Conservation (phyloP, 2,797 vertebrate genomes). For the Ctenochaetus hawaiiensis region DNA sequence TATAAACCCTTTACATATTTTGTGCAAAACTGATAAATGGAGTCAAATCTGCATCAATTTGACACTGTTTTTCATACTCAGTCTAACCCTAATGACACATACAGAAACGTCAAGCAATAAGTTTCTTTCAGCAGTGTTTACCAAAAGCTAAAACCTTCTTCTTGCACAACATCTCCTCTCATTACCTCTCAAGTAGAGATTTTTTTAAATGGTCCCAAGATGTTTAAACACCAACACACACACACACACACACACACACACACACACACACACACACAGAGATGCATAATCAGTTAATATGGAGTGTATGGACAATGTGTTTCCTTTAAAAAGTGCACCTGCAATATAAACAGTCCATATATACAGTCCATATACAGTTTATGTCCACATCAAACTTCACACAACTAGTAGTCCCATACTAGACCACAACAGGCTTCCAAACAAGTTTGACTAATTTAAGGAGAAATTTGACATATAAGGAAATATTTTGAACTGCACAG, state of each 20-base stretch:
- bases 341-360: too few species aligned
- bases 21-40: too few species aligned
- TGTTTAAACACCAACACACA: not conserved
- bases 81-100: too few species aligned
- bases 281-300: not conserved
- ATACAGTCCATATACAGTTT: too few species aligned
- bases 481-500: too few species aligned
- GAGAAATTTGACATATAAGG: not conserved
- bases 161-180: not conserved
- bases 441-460: not conserved
- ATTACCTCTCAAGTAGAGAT: not conserved
- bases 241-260: not conserved
- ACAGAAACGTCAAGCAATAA: too few species aligned
- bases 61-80: too few species aligned
- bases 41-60: too few species aligned
- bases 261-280: not conserved
- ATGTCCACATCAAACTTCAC: too few species aligned
- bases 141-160: not conserved
- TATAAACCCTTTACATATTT: too few species aligned
- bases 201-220: not conserved
- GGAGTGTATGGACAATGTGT: not conserved
- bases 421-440: too few species aligned
- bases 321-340: not conserved
- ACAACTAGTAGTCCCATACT: not conserved
- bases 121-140: not conserved